Evolutionary conservation across 2,888 invertebrate species (phyloP).

Genomic region (Dolomedes plantarius): DNA sequence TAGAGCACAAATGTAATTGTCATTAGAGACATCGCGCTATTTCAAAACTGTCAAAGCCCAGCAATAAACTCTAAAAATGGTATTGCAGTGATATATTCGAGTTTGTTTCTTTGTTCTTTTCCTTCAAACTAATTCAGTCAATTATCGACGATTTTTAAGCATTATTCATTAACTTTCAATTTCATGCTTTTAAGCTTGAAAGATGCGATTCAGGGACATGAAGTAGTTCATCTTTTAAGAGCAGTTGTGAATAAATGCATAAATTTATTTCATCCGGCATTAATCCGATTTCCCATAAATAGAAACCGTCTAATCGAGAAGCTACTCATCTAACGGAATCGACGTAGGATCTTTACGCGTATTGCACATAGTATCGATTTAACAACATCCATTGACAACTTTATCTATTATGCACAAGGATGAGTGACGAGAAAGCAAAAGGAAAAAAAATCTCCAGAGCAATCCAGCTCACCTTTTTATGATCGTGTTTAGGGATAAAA

Average conservation of each 20-base stretch:
- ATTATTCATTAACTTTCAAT: not conserved
- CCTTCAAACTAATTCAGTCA: not conserved
- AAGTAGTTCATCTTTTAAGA: not conserved
- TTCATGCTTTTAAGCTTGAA: not conserved
- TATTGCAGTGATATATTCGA: too few species aligned
- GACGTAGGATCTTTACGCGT: not conserved
- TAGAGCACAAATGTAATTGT: too few species aligned
- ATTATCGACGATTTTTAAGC: not conserved
- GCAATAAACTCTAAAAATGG: too few species aligned
- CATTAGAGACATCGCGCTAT: too few species aligned
- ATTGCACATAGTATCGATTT: slow-evolving; percentile 10
- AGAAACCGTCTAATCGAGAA: not conserved
- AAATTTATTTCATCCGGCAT: not conserved
- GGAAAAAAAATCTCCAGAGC: not conserved
- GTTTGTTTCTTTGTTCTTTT: too few species aligned
- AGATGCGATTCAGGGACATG: not conserved
- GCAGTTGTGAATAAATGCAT: not conserved
- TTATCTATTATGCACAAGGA: slow-evolving; percentile 23
- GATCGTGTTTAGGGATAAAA: not conserved
- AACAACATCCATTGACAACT: slow-evolving; percentile 19
- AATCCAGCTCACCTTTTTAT: not conserved
- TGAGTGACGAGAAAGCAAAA: not conserved
- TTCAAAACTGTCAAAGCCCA: too few species aligned
- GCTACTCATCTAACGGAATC: not conserved
- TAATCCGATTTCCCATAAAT: slow-evolving; percentile 10